Conservation (phyloP, 2,797 vertebrate species). For the Phylloscopus collybita region DNA sequence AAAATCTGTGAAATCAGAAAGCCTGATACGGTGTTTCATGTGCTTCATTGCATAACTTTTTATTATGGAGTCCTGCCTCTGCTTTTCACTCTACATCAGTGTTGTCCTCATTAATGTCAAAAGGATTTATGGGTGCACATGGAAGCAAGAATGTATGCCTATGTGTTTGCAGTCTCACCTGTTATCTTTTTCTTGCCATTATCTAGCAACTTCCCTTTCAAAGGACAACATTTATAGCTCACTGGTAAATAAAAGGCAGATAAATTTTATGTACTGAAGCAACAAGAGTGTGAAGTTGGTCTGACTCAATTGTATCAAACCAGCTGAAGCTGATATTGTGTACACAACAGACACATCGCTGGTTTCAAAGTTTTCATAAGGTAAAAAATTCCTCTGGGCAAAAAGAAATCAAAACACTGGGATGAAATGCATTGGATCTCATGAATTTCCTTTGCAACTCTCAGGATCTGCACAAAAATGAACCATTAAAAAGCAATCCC, state of each 20-base stretch:
- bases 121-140: constrained; percentile 40
- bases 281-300: constrained; percentile 1
- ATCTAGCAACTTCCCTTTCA: constrained; percentile 45
- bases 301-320: constrained; percentile 22
- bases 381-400: constrained; percentile 22
- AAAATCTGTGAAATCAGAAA: constrained; percentile 10
- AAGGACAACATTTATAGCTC: constrained; percentile 59
- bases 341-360: constrained; percentile 11
- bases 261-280: constrained; percentile 64
- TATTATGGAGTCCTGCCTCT: constrained; percentile 20
- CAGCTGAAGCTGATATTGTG: constrained; percentile 51
- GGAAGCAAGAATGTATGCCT: background rate
- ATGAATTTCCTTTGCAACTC: constrained; percentile 35
- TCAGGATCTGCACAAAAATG: constrained; percentile 10
- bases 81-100: background rate
- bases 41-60: background rate
- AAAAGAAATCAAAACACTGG: constrained; percentile 50
- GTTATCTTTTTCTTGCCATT: constrained; percentile 42
- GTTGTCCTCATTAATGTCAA: constrained; percentile 41
- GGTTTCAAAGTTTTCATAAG: constrained; percentile 52
- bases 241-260: constrained; percentile 59
- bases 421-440: background rate
- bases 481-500: constrained; percentile 34
- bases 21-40: background rate
- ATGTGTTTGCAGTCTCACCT: constrained; percentile 40